phyloP scores from a whole-genome alignment of 1,140 invertebrate genomes.

The Adelges cooleyi region DNA sequence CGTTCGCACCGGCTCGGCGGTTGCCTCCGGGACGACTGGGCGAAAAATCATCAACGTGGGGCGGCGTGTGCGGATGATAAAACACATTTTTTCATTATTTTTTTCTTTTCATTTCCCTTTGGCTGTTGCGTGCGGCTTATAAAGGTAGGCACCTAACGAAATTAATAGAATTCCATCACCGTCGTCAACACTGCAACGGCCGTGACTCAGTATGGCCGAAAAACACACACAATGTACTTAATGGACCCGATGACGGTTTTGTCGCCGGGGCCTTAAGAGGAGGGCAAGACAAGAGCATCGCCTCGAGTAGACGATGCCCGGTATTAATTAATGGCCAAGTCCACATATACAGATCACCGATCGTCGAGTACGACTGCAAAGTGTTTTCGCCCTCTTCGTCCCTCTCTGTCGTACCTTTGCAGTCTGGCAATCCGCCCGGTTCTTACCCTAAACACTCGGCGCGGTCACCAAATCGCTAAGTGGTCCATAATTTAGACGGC shows the following conservation, averaged over 20 bases:
- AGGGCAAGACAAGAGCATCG: no score
- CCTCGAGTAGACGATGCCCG: no score
- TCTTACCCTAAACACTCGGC: background rate
- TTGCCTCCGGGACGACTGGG: background rate
- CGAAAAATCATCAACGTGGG: slow-evolving; percentile 22
- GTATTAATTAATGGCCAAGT: no score
- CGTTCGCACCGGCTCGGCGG: background rate
- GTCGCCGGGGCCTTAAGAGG: no score
- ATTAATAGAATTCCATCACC: background rate
- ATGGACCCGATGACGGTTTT: no score
- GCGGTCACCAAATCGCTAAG: slow-evolving; percentile 1
- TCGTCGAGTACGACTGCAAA: no score
- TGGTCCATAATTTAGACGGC: slow-evolving; percentile 21
- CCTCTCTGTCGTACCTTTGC: no score
- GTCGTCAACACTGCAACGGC: background rate
- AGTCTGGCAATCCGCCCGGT: slow-evolving; percentile 20
- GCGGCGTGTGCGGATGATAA: background rate
- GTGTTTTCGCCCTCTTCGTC: no score
- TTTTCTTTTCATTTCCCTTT: background rate
- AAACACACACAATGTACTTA: no score
- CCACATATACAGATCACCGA: no score
- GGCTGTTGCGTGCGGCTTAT: background rate
- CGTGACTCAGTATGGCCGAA: no score
- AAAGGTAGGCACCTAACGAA: no score
- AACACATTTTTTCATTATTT: slow-evolving; percentile 28